A percentile compares a stretch with the other conserved stretches of the same genome.
Conservation (phyloP, 2,113 vertebrate genomes). For the Odontophorus gujanensis region DNA sequence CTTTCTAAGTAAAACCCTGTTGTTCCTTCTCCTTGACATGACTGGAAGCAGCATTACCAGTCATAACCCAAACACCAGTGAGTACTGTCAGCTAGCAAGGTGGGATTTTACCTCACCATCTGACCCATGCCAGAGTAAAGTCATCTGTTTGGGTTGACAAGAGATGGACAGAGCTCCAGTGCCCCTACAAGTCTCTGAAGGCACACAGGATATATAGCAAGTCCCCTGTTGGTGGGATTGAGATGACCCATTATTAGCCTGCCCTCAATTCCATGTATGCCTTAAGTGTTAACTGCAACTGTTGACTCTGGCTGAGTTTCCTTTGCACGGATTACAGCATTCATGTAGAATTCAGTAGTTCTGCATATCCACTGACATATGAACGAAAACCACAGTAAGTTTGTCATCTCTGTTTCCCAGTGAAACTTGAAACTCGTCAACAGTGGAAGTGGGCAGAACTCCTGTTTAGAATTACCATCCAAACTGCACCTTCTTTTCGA, state of each 20-base stretch:
- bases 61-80: fast-evolving
- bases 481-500: background rate
- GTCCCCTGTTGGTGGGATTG: background rate
- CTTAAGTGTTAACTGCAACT: background rate
- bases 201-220: background rate
- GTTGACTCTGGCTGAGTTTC: conserved; percentile 23
- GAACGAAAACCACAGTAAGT: background rate
- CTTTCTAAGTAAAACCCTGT: background rate
- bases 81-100: background rate
- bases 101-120: background rate
- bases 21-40: background rate
- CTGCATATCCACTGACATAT: background rate
- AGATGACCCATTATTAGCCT: background rate
- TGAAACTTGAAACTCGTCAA: background rate
- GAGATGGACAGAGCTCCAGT: background rate
- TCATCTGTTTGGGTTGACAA: background rate
- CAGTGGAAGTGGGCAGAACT: background rate
- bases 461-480: background rate
- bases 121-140: background rate
- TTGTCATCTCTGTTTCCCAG: conserved; percentile 9
- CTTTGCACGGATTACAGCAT: background rate
- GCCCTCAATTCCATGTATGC: background rate
- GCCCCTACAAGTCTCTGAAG: background rate
- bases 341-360: conserved; percentile 16
- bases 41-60: background rate